These are phyloP conservation scores for Tetraneura akinire DNA, from an alignment of 1,140 invertebrate species.

Conservation along the genomic window DNA sequence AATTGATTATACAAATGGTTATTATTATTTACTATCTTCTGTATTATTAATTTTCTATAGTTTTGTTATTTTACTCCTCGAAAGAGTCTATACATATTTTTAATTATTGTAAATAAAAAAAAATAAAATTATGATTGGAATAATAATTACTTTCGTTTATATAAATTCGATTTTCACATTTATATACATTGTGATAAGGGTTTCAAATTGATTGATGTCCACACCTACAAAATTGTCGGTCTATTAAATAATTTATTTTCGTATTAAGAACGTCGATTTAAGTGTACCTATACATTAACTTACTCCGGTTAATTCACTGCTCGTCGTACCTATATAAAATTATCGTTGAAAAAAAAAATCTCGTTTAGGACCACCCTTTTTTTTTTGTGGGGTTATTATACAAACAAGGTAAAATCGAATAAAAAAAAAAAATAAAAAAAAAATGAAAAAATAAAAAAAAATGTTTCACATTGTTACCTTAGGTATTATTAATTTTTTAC, in stretches of 20 bases:
- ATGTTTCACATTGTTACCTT: conserved; percentile 40
- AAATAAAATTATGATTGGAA: too few relatives aligned
- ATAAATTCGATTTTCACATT: conserved; percentile 21
- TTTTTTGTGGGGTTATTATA: conserved; percentile 11
- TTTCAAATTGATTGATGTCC: background rate
- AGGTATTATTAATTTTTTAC: conserved; percentile 39
- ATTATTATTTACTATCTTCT: too few relatives aligned
- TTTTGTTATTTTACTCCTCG: background rate
- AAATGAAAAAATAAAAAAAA: too few relatives aligned
- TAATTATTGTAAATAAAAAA: too few relatives aligned
- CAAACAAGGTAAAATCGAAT: conserved; percentile 28
- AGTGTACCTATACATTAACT: background rate
- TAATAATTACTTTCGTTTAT: conserved; percentile 14
- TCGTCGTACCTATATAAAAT: background rate
- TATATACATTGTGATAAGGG: conserved; percentile 19
- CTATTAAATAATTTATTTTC: background rate
- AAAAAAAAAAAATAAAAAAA: too few relatives aligned
- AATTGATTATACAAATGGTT: too few relatives aligned
- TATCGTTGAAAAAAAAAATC: background rate
- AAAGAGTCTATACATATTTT: background rate
- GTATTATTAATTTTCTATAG: background rate
- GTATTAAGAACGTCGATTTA: conserved; percentile 1
- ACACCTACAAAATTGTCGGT: conserved; percentile 1
- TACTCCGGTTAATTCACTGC: too few relatives aligned
- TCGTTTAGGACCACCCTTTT: conserved; percentile 7